A percentile compares a stretch with the other conserved stretches of the same genome.
These are phyloP conservation scores for Brachionus manjavacas DNA, from an alignment of 1,140 invertebrate species.

Conservation along the genomic window DNA sequence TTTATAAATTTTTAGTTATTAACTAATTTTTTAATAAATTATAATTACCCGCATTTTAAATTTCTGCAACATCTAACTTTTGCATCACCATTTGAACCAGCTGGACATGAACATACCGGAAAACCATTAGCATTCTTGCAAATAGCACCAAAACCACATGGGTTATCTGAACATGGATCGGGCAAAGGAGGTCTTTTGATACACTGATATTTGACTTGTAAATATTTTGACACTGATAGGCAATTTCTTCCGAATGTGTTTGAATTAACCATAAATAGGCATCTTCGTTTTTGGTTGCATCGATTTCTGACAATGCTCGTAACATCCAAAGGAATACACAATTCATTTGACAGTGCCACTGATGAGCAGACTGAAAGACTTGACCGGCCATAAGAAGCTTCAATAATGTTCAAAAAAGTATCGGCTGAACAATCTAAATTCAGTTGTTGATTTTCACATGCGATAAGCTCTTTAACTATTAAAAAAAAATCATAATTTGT, in stretches of 20 bases:
- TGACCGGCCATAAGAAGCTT: neutral
- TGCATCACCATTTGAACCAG: neutral
- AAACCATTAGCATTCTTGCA: slow-evolving; percentile 23
- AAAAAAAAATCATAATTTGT: neutral
- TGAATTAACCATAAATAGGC: neutral
- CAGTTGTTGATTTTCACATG: neutral
- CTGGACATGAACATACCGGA: neutral
- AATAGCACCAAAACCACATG: neutral
- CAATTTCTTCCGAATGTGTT: neutral
- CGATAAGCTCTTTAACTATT: slow-evolving; percentile 5
- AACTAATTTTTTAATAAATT: neutral
- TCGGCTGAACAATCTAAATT: neutral
- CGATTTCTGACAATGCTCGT: neutral
- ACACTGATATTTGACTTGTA: neutral
- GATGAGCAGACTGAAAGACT: neutral
- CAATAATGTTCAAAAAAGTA: neutral
- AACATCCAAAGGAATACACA: neutral
- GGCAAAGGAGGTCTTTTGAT: neutral
- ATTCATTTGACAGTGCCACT: neutral
- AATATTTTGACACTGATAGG: neutral
- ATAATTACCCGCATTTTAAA: neutral
- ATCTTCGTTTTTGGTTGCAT: slow-evolving; percentile 8
- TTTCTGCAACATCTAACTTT: neutral
- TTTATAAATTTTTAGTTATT: neutral
- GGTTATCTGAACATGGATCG: slow-evolving; percentile 4